Evolutionary conservation across 2,888 invertebrate genomes (phyloP).

Genomic region (Axea sp.): DNA sequence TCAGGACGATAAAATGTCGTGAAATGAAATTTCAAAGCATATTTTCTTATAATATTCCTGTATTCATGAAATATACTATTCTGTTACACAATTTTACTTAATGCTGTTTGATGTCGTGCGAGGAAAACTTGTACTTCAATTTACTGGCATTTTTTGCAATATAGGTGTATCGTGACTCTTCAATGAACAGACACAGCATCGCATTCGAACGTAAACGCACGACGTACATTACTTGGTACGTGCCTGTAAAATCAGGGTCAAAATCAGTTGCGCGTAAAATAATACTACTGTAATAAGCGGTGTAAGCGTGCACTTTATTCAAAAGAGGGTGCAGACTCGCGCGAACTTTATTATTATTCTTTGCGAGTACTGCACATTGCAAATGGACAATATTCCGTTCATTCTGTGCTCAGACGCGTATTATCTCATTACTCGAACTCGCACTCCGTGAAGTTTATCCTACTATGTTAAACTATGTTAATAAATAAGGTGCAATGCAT

Average conservation of each 20-base stretch:
- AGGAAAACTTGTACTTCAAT: too few species aligned
- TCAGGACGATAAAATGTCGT: too few species aligned
- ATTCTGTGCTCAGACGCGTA: constrained; percentile 49
- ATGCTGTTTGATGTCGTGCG: too few species aligned
- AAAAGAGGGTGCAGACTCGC: constrained; percentile 56
- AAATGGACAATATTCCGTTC: constrained; percentile 61
- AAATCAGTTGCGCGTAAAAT: constrained; percentile 62
- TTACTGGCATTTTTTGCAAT: too few species aligned
- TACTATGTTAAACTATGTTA: constrained; percentile 58
- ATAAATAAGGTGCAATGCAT: constrained; percentile 33
- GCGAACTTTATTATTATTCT: constrained; percentile 62
- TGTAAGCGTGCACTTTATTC: constrained; percentile 58
- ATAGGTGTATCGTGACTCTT: constrained; percentile 53
- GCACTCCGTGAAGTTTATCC: constrained; percentile 59
- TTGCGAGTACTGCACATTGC: constrained; percentile 47
- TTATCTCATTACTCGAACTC: constrained; percentile 60
- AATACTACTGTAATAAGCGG: constrained; percentile 61
- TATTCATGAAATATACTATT: too few species aligned
- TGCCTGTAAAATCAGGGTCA: constrained; percentile 63
- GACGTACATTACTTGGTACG: constrained; percentile 57
- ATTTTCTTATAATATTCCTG: too few species aligned
- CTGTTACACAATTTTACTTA: too few species aligned
- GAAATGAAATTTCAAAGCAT: too few species aligned
- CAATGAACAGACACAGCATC: constrained; percentile 49
- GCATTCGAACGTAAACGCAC: constrained; percentile 43